phyloP scores from a whole-genome alignment of 1,140 invertebrate species.

The Neodiprion virginianus region DNA sequence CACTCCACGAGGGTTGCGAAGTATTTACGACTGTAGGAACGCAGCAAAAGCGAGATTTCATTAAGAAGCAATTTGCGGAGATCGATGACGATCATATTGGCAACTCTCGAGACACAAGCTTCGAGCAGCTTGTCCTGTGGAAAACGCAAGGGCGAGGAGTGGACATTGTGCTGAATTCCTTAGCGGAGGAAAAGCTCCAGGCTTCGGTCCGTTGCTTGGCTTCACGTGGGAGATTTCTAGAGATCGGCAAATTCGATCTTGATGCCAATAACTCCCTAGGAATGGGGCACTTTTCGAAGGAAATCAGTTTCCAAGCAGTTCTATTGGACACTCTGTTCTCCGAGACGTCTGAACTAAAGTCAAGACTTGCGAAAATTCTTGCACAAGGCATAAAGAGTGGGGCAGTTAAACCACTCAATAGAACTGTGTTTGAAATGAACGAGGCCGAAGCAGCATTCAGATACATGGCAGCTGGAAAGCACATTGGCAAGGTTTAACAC shows the following conservation, averaged over 20 bases:
- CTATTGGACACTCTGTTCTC: slow-evolving; percentile 72
- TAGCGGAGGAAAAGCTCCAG: slow-evolving; percentile 79
- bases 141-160: slow-evolving; percentile 72
- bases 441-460: slow-evolving; percentile 62
- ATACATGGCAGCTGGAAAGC: slow-evolving; percentile 76
- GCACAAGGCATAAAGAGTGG: slow-evolving; percentile 63
- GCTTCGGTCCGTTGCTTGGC: slow-evolving; percentile 81
- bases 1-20: slow-evolving; percentile 69
- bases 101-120: slow-evolving; percentile 74
- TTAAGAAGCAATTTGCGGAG: slow-evolving; percentile 70
- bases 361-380: slow-evolving; percentile 48
- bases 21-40: slow-evolving; percentile 77
- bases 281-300: slow-evolving; percentile 80
- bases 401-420: slow-evolving; percentile 58
- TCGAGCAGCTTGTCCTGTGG: slow-evolving; percentile 72
- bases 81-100: slow-evolving; percentile 74
- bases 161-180: slow-evolving; percentile 80
- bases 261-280: slow-evolving; percentile 70
- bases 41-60: slow-evolving; percentile 72
- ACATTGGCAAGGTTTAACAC: slow-evolving; percentile 70
- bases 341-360: slow-evolving; percentile 44
- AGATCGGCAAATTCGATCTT: slow-evolving; percentile 82
- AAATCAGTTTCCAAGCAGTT: slow-evolving; percentile 81
- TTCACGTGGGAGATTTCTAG: slow-evolving; percentile 72
- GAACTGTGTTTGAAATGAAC: slow-evolving; percentile 54